Evolutionary conservation across 2,888 invertebrate species (phyloP), one percentile per base, ranked within the genome.

Genomic region (Philonicus albiceps): DNA sequence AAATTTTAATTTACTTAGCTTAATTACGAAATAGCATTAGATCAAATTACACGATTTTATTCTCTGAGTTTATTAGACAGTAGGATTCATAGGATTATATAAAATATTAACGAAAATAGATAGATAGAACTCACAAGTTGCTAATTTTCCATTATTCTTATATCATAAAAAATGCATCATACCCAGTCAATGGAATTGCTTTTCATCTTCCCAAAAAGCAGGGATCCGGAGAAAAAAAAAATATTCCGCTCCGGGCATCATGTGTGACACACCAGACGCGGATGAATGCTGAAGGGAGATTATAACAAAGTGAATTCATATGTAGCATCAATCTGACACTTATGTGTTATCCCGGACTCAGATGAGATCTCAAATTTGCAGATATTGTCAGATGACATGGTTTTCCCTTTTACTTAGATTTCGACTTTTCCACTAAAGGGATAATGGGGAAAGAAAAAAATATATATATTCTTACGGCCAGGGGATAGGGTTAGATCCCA

Each of bases 281-380:
- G 55, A 64, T 64, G 64, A 64, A 16, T 19, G 73, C 84, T 84
- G 84, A 86, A 88, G 87, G 87, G 87, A 88, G 88, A 88, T 88
- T 88, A 88, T 88, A 88, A 86, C 86, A 88, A 88, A 88, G 88
- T 88, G 88, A 88, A 87, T 88, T 88, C 88, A 88, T 88, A 88
- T 88, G 88, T 88, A 88, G 75, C 80, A 87, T 87, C 88, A 84
- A 86, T 88, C 80, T 88, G 88, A 88, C 87, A 88, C 84, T 87
- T 86, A 87, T 85, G 80, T 88, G 86, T 86, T 87, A 86, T 86
- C 84, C 85, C 53, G 22, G 72, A 86, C 76, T 75, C 64, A 86
- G 85, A 88, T 87, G 85, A 87, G 49, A 88, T 88, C 76, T 86
- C 84, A 88, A 86, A 87, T 87, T 87, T 87, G 86, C 86, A 86